Conservation (phyloP, 2,797 vertebrate genomes). For the Thaleichthys pacificus region DNA sequence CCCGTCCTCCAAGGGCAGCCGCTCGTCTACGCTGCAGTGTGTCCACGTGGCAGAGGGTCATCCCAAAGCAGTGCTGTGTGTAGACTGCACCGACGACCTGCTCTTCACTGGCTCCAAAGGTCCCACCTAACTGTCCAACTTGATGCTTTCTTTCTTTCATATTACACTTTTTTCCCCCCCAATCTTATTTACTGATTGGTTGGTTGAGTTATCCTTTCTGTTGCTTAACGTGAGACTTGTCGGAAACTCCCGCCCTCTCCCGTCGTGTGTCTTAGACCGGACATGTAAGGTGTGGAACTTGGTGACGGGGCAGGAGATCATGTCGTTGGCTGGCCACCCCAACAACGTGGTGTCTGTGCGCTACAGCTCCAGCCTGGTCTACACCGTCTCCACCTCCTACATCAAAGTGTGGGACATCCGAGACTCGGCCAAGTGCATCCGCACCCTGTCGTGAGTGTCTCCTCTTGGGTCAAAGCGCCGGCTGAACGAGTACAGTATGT, state of each 20-base stretch:
- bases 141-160: background rate
- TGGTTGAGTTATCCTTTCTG: background rate
- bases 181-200: background rate
- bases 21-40: conserved; percentile 81
- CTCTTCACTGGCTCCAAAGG: conserved; percentile 99
- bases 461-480: background rate
- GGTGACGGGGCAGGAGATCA: conserved; percentile 98
- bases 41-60: conserved; percentile 92
- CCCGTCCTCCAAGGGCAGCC: conserved; percentile 80
- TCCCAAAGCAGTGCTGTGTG: conserved; percentile 93
- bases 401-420: conserved; percentile 99
- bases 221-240: background rate
- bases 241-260: too few species aligned
- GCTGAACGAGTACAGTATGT: background rate
- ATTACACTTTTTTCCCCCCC: background rate
- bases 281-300: conserved; percentile 99
- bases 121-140: conserved; percentile 47
- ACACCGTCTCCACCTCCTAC: conserved; percentile 93
- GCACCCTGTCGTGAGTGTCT: conserved; percentile 87
- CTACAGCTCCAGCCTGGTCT: conserved; percentile 94
- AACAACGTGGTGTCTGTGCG: conserved; percentile 96
- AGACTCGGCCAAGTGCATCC: conserved; percentile 93
- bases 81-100: conserved; percentile 95
- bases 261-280: conserved; percentile 77
- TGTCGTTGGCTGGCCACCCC: conserved; percentile 92